These are phyloP conservation scores for Cotesia vestalis DNA, from an alignment of 1,140 invertebrate genomes.

Conservation along the genomic window DNA sequence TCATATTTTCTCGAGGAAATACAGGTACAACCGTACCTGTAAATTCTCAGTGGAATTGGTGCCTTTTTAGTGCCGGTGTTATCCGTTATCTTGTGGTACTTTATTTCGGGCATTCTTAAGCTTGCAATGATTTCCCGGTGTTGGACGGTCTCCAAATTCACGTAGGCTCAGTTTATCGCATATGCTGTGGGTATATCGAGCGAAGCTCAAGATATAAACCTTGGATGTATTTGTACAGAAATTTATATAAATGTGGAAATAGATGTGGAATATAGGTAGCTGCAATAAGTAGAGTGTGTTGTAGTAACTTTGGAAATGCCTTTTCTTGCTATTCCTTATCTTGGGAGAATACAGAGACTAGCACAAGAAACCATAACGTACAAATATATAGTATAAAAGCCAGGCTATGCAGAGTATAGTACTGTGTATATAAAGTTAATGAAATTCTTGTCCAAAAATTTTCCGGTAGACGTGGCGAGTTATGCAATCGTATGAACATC, in stretches of 20 bases:
- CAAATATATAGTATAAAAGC: conserved; percentile 7
- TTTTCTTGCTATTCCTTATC: conserved; percentile 17
- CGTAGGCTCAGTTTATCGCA: conserved; percentile 18
- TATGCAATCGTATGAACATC: conserved; percentile 25
- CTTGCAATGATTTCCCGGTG: conserved; percentile 16
- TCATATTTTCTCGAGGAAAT: conserved; percentile 53
- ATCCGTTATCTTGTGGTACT: not conserved
- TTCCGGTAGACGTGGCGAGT: conserved; percentile 19
- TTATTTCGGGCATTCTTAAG: not conserved
- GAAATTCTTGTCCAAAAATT: conserved; percentile 29
- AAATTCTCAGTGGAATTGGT: conserved; percentile 21
- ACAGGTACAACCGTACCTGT: conserved; percentile 11
- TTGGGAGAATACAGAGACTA: not conserved
- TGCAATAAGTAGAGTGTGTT: not conserved
- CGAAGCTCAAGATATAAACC: not conserved
- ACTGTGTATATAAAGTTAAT: conserved; percentile 16
- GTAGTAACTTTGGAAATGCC: conserved; percentile 4
- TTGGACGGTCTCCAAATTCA: conserved; percentile 23
- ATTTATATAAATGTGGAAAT: not conserved
- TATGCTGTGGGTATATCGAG: not conserved
- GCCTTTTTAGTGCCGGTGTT: not conserved
- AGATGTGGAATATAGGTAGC: not conserved
- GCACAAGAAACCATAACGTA: not conserved
- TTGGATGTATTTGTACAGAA: not conserved
- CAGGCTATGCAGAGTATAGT: not conserved